phyloP scores from a whole-genome alignment of 2,888 invertebrate genomes.

The Synergus laeviventris region DNA sequence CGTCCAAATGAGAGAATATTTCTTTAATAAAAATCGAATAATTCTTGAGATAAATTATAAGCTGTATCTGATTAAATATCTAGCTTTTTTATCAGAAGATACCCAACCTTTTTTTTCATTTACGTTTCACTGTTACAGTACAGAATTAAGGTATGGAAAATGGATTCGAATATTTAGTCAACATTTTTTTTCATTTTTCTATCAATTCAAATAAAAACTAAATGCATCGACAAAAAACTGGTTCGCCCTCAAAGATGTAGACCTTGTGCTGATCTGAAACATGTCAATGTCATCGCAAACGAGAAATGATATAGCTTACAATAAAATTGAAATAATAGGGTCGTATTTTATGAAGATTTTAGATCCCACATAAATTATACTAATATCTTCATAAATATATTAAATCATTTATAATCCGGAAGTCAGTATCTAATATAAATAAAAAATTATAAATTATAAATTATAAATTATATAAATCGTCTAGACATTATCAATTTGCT shows the following conservation, averaged over 20 bases:
- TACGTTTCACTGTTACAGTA: not conserved
- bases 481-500: too few relatives aligned
- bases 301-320: conserved; percentile 17
- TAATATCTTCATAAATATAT: not conserved
- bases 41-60: too few relatives aligned
- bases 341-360: conserved; percentile 20
- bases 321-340: conserved; percentile 18
- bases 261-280: conserved; percentile 62
- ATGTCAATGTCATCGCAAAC: conserved; percentile 58
- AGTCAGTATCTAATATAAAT: not conserved
- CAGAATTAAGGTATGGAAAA: not conserved
- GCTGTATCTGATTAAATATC: not conserved
- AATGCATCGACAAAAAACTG: conserved; percentile 39
- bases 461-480: too few relatives aligned
- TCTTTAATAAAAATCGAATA: not conserved
- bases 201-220: conserved; percentile 1
- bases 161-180: not conserved
- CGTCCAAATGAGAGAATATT: not conserved
- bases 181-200: not conserved
- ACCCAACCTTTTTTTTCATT: not conserved
- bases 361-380: not conserved
- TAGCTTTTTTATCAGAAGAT: not conserved
- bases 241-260: conserved; percentile 42
- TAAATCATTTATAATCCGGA: not conserved
- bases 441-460: not conserved